These are phyloP conservation scores for Taxidea taxus DNA, from an alignment of 2,113 vertebrate genomes.

Conservation along the genomic window DNA sequence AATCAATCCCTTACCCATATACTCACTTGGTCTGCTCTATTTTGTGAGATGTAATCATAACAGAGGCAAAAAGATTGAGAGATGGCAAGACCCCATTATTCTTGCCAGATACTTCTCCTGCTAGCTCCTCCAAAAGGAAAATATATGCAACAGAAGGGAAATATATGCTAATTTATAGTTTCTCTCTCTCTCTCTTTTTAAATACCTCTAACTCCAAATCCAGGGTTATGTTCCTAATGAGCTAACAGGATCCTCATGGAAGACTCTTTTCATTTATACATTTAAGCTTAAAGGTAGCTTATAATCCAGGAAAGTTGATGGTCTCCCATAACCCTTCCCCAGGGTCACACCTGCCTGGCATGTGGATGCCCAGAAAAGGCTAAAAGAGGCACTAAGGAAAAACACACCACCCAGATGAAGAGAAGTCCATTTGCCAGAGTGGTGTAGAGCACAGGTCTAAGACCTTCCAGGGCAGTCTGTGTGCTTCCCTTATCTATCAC, in stretches of 20 bases:
- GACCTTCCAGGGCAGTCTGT: neutral
- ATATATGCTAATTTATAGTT: neutral
- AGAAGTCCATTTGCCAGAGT: neutral
- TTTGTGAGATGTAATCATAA: neutral
- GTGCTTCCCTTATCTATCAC: neutral
- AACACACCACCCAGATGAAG: neutral
- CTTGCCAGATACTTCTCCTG: neutral
- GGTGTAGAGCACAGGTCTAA: neutral
- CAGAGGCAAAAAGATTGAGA: neutral
- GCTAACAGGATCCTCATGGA: neutral
- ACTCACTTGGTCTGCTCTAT: neutral
- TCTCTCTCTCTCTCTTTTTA: neutral
- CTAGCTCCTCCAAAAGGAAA: neutral
- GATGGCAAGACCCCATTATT: neutral
- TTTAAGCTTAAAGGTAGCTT: neutral
- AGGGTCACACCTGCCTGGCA: neutral
- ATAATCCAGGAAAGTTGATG: neutral
- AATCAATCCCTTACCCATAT: neutral
- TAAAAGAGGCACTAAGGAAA: neutral
- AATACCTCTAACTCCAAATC: neutral
- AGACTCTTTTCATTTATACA: neutral
- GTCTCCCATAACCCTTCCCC: neutral
- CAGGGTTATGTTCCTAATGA: neutral
- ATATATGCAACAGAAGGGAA: neutral
- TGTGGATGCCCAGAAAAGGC: neutral